phyloP scores from a whole-genome alignment of 2,113 vertebrate genomes.

The Alosa alosa region DNA sequence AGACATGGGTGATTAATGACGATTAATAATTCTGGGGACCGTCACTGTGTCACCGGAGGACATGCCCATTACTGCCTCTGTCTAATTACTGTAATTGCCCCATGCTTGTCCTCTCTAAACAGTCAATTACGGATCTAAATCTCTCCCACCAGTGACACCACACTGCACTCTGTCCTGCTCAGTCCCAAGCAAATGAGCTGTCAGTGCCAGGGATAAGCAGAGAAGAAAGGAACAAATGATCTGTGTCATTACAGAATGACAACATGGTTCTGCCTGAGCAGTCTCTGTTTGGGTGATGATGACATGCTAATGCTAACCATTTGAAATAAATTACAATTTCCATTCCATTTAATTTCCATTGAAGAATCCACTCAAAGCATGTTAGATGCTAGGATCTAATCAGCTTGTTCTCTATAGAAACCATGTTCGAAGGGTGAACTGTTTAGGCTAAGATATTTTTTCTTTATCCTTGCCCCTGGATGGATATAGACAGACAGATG shows the following conservation, averaged over 20 bases:
- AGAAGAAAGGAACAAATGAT: not conserved
- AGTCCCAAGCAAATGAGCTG: not conserved
- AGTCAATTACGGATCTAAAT: conserved; percentile 46
- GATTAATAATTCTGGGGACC: conserved; percentile 58
- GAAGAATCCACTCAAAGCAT: not conserved
- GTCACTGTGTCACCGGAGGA: conserved; percentile 50
- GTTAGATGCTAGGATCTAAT: not conserved
- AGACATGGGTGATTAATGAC: conserved; percentile 60
- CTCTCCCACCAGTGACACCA: conserved; percentile 40
- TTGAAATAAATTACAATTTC: not conserved
- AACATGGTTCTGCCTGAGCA: not conserved
- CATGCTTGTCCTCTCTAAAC: conserved; percentile 64
- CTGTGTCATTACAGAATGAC: not conserved
- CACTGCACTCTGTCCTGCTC: not conserved
- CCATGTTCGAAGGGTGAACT: not conserved
- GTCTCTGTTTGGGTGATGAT: not conserved
- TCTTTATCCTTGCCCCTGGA: too few species aligned
- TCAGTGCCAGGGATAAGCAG: not conserved
- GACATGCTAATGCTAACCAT: not conserved
- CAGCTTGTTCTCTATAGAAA: not conserved
- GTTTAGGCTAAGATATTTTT: not conserved
- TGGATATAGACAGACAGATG: too few species aligned
- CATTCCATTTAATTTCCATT: too few species aligned
- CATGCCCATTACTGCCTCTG: conserved; percentile 59
- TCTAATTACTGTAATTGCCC: conserved; percentile 67